Percentiles rank a stretch among this genome's conserved stretches.
Evolutionary conservation across 2,888 invertebrate genomes (phyloP).

Genomic region (Drosophila incognita): DNA sequence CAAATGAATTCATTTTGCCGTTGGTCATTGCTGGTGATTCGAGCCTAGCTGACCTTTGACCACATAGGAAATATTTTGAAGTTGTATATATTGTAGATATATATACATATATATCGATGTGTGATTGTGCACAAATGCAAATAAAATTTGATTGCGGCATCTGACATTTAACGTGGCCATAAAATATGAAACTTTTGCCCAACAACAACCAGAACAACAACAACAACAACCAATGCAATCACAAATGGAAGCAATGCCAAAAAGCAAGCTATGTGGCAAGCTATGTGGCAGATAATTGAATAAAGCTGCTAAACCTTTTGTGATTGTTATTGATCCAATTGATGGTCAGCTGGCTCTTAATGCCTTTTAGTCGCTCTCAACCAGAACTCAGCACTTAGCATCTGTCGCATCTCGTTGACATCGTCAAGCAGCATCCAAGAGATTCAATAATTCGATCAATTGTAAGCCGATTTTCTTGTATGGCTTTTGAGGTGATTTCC

Average conservation of each 20-base stretch:
- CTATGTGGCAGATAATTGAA: neutral
- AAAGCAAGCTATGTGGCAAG: neutral
- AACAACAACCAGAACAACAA: neutral
- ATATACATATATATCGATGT: neutral
- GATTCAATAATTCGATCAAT: neutral
- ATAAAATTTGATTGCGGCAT: conserved; percentile 24
- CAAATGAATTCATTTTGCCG: neutral
- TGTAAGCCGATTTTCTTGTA: neutral
- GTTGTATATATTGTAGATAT: neutral
- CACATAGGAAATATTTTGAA: no score
- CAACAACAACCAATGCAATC: neutral
- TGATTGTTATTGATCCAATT: neutral
- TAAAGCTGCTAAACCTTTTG: neutral
- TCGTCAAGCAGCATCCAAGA: neutral
- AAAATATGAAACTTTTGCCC: neutral
- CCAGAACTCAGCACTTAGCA: neutral
- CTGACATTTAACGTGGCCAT: conserved; percentile 7
- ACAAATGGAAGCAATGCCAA: neutral
- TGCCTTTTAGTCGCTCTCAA: neutral
- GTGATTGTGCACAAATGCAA: conserved; percentile 32
- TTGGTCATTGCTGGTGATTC: neutral
- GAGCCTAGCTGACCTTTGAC: neutral
- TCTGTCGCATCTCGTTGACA: neutral
- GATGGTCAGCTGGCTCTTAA: neutral
- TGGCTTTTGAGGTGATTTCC: neutral